Conservation (phyloP, 2,888 invertebrate species). For the Palloptera scutellata region DNA sequence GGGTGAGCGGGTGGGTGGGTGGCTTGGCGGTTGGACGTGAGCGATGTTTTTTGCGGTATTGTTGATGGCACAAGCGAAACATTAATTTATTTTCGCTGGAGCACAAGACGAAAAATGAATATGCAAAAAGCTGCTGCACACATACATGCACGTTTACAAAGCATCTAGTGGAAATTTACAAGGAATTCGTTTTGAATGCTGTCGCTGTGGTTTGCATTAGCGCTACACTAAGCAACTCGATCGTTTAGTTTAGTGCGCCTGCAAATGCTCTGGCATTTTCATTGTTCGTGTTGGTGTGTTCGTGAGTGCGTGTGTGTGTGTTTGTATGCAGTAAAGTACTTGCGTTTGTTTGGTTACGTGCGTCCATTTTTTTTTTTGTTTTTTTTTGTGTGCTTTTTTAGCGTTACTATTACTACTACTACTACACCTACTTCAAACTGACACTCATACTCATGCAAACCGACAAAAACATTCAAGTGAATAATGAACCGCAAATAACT, state of each 20-base stretch:
- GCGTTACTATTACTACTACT: too few species aligned
- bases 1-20: background rate
- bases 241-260: background rate
- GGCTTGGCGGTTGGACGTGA: background rate
- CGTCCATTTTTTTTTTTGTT: background rate
- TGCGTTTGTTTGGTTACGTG: background rate
- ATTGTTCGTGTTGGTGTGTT: background rate
- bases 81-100: constrained; percentile 1
- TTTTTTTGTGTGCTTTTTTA: too few species aligned
- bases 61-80: background rate
- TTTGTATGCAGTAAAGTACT: background rate
- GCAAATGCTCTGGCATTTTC: background rate
- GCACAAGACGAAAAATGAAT: background rate
- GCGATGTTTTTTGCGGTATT: background rate
- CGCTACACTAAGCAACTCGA: background rate
- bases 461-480: constrained; percentile 25
- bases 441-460: background rate
- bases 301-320: background rate
- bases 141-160: background rate
- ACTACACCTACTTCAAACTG: background rate
- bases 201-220: background rate
- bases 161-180: background rate
- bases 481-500: constrained; percentile 40
- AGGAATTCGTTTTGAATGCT: background rate
- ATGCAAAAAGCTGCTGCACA: background rate